A percentile compares a stretch with the other conserved stretches of the same genome.
phyloP scores from a whole-genome alignment of 1,140 invertebrate genomes.

The Argopecten irradians region DNA sequence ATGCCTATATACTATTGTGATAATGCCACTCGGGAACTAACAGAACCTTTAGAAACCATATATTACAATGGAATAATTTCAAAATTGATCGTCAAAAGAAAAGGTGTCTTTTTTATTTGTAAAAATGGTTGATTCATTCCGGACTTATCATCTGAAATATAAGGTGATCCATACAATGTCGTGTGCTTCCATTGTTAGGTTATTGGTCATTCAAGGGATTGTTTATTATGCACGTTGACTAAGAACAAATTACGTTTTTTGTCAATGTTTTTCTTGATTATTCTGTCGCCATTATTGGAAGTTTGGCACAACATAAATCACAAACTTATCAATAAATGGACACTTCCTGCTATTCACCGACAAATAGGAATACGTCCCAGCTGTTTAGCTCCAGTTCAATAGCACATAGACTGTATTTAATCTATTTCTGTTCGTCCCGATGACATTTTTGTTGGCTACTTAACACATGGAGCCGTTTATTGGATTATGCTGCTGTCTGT shows the following conservation, averaged over 20 bases:
- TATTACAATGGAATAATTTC: no score
- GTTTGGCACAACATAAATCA: background rate
- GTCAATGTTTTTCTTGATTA: background rate
- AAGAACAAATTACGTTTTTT: background rate
- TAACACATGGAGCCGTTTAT: background rate
- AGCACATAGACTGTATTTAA: background rate
- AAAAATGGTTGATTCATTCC: no score
- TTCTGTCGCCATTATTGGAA: background rate
- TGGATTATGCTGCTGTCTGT: background rate
- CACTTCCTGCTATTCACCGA: background rate
- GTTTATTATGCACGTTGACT: background rate
- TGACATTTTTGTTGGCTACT: background rate
- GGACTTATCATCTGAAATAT: no score
- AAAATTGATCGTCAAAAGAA: no score
- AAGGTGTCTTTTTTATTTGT: no score
- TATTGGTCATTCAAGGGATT: background rate
- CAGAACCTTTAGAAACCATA: no score
- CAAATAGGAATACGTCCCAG: background rate
- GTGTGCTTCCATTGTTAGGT: no score
- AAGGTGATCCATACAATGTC: no score
- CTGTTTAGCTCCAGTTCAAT: background rate
- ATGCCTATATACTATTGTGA: no score
- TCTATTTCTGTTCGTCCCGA: background rate
- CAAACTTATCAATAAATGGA: background rate
- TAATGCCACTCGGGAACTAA: no score